Evolutionary conservation across 2,113 vertebrate species (phyloP).

Genomic region (Craseonycteris thonglongyai): DNA sequence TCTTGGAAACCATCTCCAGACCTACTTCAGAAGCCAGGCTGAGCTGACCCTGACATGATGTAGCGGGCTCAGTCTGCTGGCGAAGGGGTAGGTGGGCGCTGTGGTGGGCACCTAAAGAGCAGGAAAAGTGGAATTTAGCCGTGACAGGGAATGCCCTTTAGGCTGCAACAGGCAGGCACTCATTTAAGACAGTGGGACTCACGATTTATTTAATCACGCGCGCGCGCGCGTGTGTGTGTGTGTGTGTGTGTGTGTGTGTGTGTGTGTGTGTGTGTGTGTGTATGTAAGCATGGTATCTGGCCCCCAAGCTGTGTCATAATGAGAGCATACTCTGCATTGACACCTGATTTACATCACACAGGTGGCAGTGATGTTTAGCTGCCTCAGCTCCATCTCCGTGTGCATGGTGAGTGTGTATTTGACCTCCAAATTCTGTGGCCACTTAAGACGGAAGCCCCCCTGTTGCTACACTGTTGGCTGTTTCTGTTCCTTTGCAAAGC

Average conservation of each 20-base stretch:
- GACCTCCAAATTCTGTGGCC: no score
- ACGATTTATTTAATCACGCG: background rate
- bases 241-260: background rate
- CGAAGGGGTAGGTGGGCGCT: background rate
- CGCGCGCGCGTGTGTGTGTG: background rate
- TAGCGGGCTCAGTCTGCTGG: background rate
- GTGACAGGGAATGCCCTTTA: background rate
- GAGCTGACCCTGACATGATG: background rate
- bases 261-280: no score
- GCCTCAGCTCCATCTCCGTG: no score
- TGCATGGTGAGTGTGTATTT: no score
- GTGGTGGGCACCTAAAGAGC: background rate
- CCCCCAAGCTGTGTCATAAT: background rate
- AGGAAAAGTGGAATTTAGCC: background rate
- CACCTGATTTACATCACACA: background rate
- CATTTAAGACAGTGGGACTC: background rate
- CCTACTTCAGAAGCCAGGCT: constrained; percentile 33
- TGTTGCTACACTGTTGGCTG: no score
- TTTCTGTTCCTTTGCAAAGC: background rate
- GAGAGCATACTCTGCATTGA: background rate
- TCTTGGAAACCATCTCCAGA: constrained; percentile 59
- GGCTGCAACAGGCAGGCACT: background rate
- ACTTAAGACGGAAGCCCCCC: no score
- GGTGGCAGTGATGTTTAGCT: no score
- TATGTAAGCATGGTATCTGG: background rate